Percentiles rank a stretch among this genome's conserved stretches.
phyloP scores from a whole-genome alignment of 2,888 invertebrate genomes.

The Gryllus longicercus region DNA sequence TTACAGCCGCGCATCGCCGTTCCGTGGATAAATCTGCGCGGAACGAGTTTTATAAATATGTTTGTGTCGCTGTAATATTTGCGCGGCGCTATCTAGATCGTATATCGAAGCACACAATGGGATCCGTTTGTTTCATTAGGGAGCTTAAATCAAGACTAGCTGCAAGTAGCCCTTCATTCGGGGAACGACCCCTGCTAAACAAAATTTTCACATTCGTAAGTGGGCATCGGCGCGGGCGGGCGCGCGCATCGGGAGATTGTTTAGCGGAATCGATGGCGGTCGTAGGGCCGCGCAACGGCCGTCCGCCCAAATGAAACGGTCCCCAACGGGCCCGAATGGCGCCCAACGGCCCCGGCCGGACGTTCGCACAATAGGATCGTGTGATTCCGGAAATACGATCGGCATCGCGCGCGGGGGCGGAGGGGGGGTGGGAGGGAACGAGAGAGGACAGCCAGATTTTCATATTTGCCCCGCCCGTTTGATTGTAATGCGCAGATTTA shows the following conservation, averaged over 20 bases:
- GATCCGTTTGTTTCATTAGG: background rate
- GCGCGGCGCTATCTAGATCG: background rate
- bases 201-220: slow-evolving; percentile 7
- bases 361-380: background rate
- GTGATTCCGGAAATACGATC: background rate
- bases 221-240: background rate
- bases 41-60: slow-evolving; percentile 2
- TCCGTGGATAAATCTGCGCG: background rate
- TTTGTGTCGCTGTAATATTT: background rate
- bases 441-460: background rate
- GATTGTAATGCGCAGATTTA: slow-evolving; percentile 17
- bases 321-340: background rate
- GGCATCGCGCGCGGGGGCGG: background rate
- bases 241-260: background rate
- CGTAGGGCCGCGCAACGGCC: background rate
- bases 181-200: slow-evolving; percentile 6
- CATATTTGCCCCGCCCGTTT: slow-evolving; percentile 3
- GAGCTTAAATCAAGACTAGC: background rate
- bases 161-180: background rate
- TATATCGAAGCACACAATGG: background rate
- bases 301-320: slow-evolving; percentile 17
- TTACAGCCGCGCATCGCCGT: background rate
- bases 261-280: slow-evolving; percentile 1
- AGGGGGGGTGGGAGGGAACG: background rate
- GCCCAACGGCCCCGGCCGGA: background rate